Base-by-base conservation (phyloP, 2,888 invertebrate species). In the Archips crataeganus region DNA sequence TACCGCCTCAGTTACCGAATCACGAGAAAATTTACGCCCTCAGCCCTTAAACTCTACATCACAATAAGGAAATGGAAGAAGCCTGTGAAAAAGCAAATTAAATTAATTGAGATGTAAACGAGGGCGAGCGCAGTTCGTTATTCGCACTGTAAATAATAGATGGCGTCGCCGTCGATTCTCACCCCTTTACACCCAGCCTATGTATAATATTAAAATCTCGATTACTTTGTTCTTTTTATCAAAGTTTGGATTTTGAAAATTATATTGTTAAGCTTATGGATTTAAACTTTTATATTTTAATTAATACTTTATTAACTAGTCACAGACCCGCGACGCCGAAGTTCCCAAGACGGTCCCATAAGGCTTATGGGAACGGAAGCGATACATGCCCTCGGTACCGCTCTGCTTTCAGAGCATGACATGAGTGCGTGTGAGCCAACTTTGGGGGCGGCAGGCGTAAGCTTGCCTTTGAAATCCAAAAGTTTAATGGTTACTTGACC, bases 71-170 rank as follows among this genome's bases (percentile, higher is more conserved):
- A 91, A 89, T 90, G 88, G 89, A 90, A 90, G 93, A 93, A 93
- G 91, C 92, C 93, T 88, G 91, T 92, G 91, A 93, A 93, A 92
- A 93, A 92, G 91, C 92, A 93, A 94, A 93, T 93, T 93, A 93
- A 93, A 90, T 93, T 92, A 92, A 91, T 93, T 92, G 93, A 91
- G 91, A 91, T 91, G 90, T 93, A 92, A 93, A 92, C 92, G 92
- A 92, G 92, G 91, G 92, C 81, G 82, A 83, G 83, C 82, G 84
- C 88, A 85, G 84, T 88, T 83, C 66, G 73, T 76, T 65, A 74
- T 74, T 64, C 86, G 84, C 82, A 84, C 86, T 88, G 88, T 91
- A 89, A 91, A 90, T 90, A 90, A 90, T 90, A 90, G 88, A 91
- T 90, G 89, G 85, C 85, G 82, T 80, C 85, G 84, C 77, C 80